Percentiles rank a stretch among this genome's conserved stretches.
Conservation (phyloP, 2,888 invertebrate genomes). For the Nomada flava region DNA sequence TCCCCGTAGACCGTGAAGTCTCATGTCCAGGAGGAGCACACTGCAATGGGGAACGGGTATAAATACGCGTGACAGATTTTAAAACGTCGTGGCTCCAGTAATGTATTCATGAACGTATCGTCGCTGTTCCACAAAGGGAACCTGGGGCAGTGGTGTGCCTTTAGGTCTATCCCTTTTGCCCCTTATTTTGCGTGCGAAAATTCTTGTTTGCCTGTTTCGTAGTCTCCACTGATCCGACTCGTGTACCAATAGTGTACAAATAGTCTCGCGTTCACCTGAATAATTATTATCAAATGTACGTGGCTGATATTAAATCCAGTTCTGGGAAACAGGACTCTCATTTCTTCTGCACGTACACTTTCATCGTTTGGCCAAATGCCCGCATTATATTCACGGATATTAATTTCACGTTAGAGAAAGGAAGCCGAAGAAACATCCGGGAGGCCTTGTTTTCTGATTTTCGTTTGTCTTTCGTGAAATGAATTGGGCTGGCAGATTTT, state of each 20-base stretch:
- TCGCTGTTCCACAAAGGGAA: conserved; percentile 11
- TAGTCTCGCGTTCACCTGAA: conserved; percentile 62
- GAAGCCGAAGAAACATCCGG: conserved; percentile 31
- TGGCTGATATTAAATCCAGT: conserved; percentile 64
- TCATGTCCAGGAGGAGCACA: neutral
- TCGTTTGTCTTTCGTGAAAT: conserved; percentile 28
- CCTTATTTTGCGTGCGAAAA: conserved; percentile 29
- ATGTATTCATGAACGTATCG: conserved; percentile 28
- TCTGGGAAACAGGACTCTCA: conserved; percentile 60
- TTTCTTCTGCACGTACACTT: conserved; percentile 49
- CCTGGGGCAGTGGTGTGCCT: conserved; percentile 35
- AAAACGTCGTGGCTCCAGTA: conserved; percentile 7
- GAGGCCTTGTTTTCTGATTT: conserved; percentile 25
- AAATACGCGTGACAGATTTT: conserved; percentile 16
- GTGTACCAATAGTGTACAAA: conserved; percentile 56
- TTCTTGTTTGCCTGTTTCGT: conserved; percentile 52
- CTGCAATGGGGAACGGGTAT: neutral
- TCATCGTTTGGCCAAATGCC: conserved; percentile 59
- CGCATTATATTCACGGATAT: conserved; percentile 65
- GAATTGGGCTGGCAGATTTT: conserved; percentile 1
- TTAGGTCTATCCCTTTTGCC: conserved; percentile 8
- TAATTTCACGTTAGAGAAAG: conserved; percentile 51
- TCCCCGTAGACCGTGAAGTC: conserved; percentile 2
- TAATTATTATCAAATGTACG: conserved; percentile 59
- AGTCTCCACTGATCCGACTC: conserved; percentile 63